Conservation (phyloP, 2,797 vertebrate genomes). For the Choloepus didactylus region DNA sequence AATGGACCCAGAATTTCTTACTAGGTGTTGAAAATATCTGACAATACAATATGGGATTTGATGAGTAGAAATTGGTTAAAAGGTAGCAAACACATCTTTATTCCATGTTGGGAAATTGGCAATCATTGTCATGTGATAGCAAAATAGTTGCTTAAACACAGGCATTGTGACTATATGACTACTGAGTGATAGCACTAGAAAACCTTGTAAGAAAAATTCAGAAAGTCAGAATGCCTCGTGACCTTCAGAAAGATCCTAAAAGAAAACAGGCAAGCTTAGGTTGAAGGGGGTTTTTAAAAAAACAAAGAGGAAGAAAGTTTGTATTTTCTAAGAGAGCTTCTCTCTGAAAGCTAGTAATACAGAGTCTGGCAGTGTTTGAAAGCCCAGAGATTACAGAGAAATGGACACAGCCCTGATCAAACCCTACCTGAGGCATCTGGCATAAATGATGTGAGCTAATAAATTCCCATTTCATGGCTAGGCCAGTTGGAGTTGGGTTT, state of each 20-base stretch:
- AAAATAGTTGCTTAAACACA: slow-evolving; percentile 9
- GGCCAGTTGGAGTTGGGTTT: background rate
- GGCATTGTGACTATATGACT: background rate
- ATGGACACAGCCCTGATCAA: background rate
- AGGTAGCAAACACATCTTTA: background rate
- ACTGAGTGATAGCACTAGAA: background rate
- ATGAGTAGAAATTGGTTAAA: background rate
- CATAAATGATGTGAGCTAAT: background rate
- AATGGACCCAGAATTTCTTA: slow-evolving; percentile 5
- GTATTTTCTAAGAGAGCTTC: background rate
- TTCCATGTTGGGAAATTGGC: background rate
- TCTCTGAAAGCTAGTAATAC: background rate
- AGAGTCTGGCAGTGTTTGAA: background rate
- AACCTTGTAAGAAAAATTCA: background rate
- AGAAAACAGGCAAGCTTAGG: background rate
- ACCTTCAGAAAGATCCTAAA: background rate
- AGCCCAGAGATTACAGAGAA: background rate
- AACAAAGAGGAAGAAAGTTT: background rate
- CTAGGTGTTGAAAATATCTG: background rate
- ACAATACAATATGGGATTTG: background rate
- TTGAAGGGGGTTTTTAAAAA: background rate
- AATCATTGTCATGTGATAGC: background rate
- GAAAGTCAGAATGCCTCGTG: background rate
- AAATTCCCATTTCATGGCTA: background rate
- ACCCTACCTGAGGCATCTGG: background rate